Base-by-base conservation (phyloP, 2,888 invertebrate species). In the Scaeva pyrastri region DNA sequence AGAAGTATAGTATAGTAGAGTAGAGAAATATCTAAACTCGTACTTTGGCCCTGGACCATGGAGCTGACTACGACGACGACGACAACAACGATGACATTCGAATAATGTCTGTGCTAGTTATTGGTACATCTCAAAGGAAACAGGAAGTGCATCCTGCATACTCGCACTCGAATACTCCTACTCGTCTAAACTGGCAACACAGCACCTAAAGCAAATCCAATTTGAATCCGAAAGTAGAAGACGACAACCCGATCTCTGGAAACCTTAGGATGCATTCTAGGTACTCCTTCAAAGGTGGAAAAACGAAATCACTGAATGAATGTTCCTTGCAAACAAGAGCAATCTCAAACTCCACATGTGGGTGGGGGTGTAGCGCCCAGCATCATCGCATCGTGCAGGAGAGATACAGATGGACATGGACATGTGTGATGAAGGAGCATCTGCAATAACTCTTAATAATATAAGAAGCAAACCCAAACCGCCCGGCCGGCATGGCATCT, bases 141-240 rank as follows among this genome's bases (percentile, higher is more conserved):
- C n/a, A n/a, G n/a, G 39, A 73, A 74, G 81, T 77, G 73, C 81
- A 77, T 26, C n/a, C 11, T 43, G 23, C 31, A 31, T 7, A 31
- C n/a, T n/a, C n/a, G n/a, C n/a, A n/a, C n/a, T n/a, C n/a, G n/a
- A n/a, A n/a, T n/a, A n/a, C n/a, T n/a, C n/a, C n/a, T n/a, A n/a
- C n/a, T n/a, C n/a, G n/a, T n/a, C n/a, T n/a, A 31, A 7, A 31
- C 31, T 31, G 31, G 31, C 31, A 31, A 31, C 31, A 31, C 23
- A 71, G 76, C 62, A 81, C 81, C 81, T 60, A 77, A n/a, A 86
- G 68, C 77, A 81, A 86, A 86, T 86, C 85, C 85, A 86, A 86
- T 86, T 85, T 86, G 77, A 86, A 81, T 76, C 70, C 62, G 76
- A 77, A 81, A 74, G 73, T 73, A 76, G 81, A 77, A 77, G 77